Base-by-base conservation (phyloP, 2,888 invertebrate species). In the Acanthoscelides obtectus region DNA sequence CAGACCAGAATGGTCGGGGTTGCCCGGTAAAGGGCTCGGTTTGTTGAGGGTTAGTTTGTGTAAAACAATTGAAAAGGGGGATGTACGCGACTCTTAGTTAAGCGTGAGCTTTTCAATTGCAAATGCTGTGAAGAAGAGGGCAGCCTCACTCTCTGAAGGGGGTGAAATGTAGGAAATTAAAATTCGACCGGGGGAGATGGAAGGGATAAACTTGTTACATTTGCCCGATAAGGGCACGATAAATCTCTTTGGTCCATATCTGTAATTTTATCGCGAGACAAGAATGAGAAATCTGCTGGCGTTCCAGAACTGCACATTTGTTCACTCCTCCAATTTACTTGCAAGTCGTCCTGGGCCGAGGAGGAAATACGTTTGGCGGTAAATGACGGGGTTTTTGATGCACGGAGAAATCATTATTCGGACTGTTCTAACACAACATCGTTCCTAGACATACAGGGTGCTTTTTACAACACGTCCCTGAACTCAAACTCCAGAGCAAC, bases 1-100 rank as follows among this genome's bases (percentile, higher is more conserved):
- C 45, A 45, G 45, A 45, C 45, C 45, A 45, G 45, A 45, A 45
- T 45, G 3, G 25, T 25, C 25, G 25, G 25, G 25, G 25, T n/a
- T n/a, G 74, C 73, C 73, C 69, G 70, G n/a, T 70, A 71, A 73
- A 73, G 73, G 72, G 70, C 69, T 69, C 72, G 75, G 75, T 75
- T 75, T 73, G 75, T 75, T 72, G 72, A 67, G 75, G 75, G 75
- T 72, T 72, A 72, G 72, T 74, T 74, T 72, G 72, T 74, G 72
- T 72, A 73, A 71, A 75, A 75, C 72, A 75, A 73, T 73, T 73
- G 75, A 73, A 69, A 70, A 65, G 72, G 72, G 25, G 45, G 45
- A 12, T 17, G 45, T 4, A 45, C 45, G 45, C 45, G 45, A 45
- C 17, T 45, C 45, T 45, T 45, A 45, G 45, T 45, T 45, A 45